Evolutionary conservation across 2,797 vertebrate genomes (phyloP).

Genomic region (Danio choprae): DNA sequence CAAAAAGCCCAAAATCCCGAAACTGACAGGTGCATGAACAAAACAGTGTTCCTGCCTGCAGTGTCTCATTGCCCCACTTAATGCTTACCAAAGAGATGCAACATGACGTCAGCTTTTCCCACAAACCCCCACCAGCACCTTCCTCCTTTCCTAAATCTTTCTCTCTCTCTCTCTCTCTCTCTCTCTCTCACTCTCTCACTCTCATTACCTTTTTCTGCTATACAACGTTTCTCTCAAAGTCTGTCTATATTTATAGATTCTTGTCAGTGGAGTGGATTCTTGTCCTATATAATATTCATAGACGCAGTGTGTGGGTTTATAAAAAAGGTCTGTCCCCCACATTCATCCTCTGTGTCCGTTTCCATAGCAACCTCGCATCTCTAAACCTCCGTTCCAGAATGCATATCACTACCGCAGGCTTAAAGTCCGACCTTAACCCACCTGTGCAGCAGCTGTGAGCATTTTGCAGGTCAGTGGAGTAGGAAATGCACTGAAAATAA

Average conservation of each 20-base stretch:
- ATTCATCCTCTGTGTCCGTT: slow-evolving; percentile 44
- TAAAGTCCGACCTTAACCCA: neutral
- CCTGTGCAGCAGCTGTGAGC: slow-evolving; percentile 16
- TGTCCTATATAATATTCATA: slow-evolving; percentile 65
- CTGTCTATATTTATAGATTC: slow-evolving; percentile 57
- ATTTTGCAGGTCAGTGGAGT: slow-evolving; percentile 39
- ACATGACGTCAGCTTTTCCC: slow-evolving; percentile 24
- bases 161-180: neutral
- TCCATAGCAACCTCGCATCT: slow-evolving; percentile 61
- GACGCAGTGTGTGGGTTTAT: slow-evolving; percentile 57
- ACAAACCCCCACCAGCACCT: slow-evolving; percentile 12
- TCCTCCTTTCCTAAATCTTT: neutral
- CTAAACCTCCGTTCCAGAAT: slow-evolving; percentile 39
- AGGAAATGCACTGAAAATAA: slow-evolving; percentile 38
- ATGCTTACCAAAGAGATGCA: slow-evolving; percentile 2
- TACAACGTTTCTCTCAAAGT: slow-evolving; percentile 5
- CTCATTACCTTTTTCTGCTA: neutral
- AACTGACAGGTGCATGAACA: no score
- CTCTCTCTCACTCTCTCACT: neutral
- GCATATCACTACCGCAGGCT: slow-evolving; percentile 3
- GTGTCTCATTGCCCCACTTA: slow-evolving; percentile 29
- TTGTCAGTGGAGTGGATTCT: slow-evolving; percentile 27
- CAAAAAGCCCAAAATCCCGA: no score
- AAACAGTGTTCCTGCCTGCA: no score
- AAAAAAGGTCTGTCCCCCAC: slow-evolving; percentile 49